Percentiles rank a stretch among this genome's conserved stretches.
Evolutionary conservation across 2,113 vertebrate genomes (phyloP).

Genomic region (human (Homo sapiens)): DNA sequence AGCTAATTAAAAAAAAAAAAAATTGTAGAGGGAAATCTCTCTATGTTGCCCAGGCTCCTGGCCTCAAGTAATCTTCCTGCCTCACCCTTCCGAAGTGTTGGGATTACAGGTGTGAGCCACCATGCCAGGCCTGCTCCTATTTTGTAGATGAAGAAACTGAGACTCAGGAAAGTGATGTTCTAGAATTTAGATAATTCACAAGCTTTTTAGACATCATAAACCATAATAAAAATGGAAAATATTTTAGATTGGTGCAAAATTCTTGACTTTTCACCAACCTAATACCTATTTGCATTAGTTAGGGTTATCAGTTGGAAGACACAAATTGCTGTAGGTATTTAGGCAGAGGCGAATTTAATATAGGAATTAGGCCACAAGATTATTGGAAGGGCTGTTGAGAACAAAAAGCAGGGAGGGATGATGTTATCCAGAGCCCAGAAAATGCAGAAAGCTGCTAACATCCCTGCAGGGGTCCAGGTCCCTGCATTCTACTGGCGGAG

Average conservation of each 20-base stretch:
- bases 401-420: neutral
- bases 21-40: too few species aligned
- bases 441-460: neutral
- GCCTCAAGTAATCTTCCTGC: too few species aligned
- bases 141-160: neutral
- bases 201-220: neutral
- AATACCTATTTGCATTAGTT: neutral
- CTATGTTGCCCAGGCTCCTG: too few species aligned
- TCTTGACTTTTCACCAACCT: too few species aligned
- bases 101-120: too few species aligned
- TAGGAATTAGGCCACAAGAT: neutral
- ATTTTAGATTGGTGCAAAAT: too few species aligned
- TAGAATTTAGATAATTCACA: constrained; percentile 7
- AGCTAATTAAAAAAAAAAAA: too few species aligned
- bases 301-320: neutral
- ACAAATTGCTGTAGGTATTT: neutral
- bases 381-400: neutral
- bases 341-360: neutral
- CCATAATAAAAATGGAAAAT: neutral
- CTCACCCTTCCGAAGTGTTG: too few species aligned
- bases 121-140: neutral
- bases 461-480: accelerated
- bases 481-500: neutral
- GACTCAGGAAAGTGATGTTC: neutral
- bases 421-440: neutral